Evolutionary conservation across 1,140 invertebrate species (phyloP), one percentile per base, ranked within the genome.

Genomic region (Neodiprion fabricii): DNA sequence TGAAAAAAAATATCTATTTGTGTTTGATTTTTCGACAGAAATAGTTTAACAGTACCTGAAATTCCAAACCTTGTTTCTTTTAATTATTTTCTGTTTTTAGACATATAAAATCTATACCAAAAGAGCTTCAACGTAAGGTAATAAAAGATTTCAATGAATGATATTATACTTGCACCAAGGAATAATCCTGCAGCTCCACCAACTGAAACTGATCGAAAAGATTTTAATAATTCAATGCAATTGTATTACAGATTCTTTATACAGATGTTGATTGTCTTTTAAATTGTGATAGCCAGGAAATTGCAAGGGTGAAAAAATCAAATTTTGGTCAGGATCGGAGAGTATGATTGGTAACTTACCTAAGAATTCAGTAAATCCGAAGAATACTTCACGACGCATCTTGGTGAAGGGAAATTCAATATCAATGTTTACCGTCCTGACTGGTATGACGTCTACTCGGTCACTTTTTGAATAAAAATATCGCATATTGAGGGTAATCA

Each of bases 151-250:
- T 94, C 93, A 74, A 92, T 89, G 75, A 93, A 90, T 70, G 92
- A 93, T 12, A 94, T 83, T 0, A 93, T 91, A 76, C 92, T 93
- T 75, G 92, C 93, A 4, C 93, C 93, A 0, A 94, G 87, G 80
- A 93, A 93, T 1, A 94, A 81, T 1, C 93, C 93, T 1, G 92
- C 92, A 83, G 92, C 92, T 14, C 92, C 91, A 21, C 93, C 93
- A 17, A 94, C 91, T 11, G 92, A 90, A 78, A 93, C 93, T 94
- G 85, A 61, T 61, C 5, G 9, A 61, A 61, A 61, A 9, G 28
- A 40, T 40, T 40, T 1, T 5, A 3, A 89, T 87, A 12, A 74
- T 75, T 72, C 73, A 65, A 72, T 66, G 14, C 12, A 23, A 67
- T 21, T 70, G n/a, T 49, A 12, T 48, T 40, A 66, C n/a, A 66